These are phyloP conservation scores for Brachyrhaphis roseni DNA, from an alignment of 2,797 vertebrate species.

Conservation along the genomic window DNA sequence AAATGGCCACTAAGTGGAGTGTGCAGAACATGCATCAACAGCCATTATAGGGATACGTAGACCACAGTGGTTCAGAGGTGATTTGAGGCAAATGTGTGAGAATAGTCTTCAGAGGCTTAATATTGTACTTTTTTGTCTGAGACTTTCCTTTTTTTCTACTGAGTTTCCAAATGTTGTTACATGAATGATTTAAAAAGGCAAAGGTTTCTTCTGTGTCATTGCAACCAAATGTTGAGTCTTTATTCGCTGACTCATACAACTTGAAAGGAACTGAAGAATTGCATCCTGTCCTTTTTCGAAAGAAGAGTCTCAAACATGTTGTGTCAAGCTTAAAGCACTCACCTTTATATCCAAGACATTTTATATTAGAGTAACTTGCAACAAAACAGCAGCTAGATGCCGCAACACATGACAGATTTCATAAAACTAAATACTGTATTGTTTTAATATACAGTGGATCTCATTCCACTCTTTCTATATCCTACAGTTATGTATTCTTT, in stretches of 20 bases:
- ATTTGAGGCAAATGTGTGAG: not conserved
- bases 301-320: not conserved
- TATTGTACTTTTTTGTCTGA: not conserved
- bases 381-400: not conserved
- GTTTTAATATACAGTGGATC: not conserved
- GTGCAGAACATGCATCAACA: not conserved
- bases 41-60: not conserved
- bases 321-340: not conserved
- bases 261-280: not conserved
- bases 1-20: not conserved
- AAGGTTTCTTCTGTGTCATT: not conserved
- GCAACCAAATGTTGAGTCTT: not conserved
- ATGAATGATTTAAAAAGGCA: not conserved
- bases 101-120: not conserved
- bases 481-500: conserved; percentile 36
- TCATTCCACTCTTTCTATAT: conserved; percentile 20
- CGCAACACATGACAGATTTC: not conserved
- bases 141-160: not conserved
- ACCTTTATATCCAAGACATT: not conserved
- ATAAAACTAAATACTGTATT: not conserved
- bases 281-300: not conserved
- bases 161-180: not conserved
- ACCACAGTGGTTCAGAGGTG: not conserved
- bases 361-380: not conserved
- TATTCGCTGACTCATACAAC: not conserved